phyloP scores from a whole-genome alignment of 2,113 vertebrate genomes.

The Azemiops feae region DNA sequence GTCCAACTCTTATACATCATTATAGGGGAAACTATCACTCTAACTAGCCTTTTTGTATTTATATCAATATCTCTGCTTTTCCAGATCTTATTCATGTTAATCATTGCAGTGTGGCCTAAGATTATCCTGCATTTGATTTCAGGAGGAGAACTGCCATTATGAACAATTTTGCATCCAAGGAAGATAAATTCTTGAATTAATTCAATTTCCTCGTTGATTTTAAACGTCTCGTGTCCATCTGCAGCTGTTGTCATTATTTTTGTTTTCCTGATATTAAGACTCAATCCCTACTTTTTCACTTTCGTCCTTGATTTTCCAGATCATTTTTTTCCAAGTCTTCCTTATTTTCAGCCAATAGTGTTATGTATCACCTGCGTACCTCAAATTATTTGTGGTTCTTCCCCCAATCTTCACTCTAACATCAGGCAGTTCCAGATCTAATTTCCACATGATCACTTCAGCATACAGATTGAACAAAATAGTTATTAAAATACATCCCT shows the following conservation, averaged over 20 bases:
- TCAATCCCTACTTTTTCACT: neutral
- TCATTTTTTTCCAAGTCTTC: neutral
- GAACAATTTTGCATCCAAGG: neutral
- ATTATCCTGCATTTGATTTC: neutral
- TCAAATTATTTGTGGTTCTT: neutral
- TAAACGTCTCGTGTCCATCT: neutral
- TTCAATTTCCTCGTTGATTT: neutral
- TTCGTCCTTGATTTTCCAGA: neutral
- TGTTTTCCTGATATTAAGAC: neutral
- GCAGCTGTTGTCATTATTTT: neutral
- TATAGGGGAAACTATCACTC: neutral
- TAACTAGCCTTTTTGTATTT: neutral
- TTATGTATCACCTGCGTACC: neutral
- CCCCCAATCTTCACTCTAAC: neutral
- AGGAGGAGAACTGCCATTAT: neutral
- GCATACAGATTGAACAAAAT: neutral
- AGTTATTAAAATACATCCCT: neutral
- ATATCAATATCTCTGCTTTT: neutral
- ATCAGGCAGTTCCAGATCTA: neutral
- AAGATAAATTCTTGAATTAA: neutral
- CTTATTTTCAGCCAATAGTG: neutral
- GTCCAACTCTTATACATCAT: neutral
- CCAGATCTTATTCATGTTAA: neutral
- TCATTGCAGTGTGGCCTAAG: neutral
- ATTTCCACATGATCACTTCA: neutral